Evolutionary conservation across 2,888 invertebrate species (phyloP).

Genomic region (Lasiommata megera): DNA sequence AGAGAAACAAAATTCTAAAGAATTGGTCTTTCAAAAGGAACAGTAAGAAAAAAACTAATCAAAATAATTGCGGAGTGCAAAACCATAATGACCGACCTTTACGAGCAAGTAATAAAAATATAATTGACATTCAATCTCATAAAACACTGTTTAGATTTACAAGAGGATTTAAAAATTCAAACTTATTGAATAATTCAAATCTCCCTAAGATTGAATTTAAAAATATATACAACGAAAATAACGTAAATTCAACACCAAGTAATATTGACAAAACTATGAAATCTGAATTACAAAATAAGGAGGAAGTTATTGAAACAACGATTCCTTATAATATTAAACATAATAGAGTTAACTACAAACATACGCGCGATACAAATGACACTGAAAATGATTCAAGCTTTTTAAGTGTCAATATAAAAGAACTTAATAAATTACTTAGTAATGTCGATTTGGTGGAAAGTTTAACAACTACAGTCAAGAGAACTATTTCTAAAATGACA

Average conservation of each 20-base stretch:
- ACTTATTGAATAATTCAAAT: not conserved
- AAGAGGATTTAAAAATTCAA: not conserved
- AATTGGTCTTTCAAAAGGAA: slow-evolving; percentile 29
- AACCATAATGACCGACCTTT: not conserved
- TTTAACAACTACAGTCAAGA: not conserved
- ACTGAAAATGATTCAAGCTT: slow-evolving; percentile 19
- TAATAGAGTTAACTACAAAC: not conserved
- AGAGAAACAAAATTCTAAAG: slow-evolving; percentile 36
- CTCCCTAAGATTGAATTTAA: not conserved
- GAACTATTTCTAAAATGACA: not conserved
- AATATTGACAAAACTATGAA: not conserved
- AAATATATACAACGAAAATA: not conserved
- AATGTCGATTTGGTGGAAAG: slow-evolving; percentile 1
- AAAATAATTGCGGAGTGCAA: not conserved
- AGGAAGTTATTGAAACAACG: too few species aligned
- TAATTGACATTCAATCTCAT: not conserved
- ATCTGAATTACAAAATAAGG: too few species aligned
- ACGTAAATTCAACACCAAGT: not conserved
- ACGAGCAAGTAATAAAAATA: not conserved
- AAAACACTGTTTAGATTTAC: not conserved
- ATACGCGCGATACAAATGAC: not conserved
- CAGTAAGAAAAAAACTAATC: slow-evolving; percentile 27
- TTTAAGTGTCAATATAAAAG: slow-evolving; percentile 39
- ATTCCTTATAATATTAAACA: not conserved
- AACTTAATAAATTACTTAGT: slow-evolving; percentile 41